Evolutionary conservation across 1,140 invertebrate species (phyloP).

Genomic region (Capitella teleta): DNA sequence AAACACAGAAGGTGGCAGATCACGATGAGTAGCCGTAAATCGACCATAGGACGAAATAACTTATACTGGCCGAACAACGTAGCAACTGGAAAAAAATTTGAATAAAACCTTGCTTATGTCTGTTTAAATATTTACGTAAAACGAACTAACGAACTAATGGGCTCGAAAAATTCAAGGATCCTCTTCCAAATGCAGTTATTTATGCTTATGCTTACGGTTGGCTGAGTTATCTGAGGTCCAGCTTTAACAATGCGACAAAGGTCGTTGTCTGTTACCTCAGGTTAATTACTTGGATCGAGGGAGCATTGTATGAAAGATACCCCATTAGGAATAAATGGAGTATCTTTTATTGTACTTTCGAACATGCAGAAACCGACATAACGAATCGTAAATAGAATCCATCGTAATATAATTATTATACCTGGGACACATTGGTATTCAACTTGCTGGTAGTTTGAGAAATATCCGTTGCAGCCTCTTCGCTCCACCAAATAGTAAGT

Average conservation of each 20-base stretch:
- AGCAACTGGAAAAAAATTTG: no score
- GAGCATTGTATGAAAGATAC: not conserved
- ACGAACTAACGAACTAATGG: no score
- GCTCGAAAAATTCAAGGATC: no score
- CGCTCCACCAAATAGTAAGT: not conserved
- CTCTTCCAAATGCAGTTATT: no score
- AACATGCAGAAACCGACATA: not conserved
- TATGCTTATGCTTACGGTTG: no score
- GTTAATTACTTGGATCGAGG: not conserved
- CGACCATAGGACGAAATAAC: no score
- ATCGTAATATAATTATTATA: not conserved
- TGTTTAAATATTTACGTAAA: no score
- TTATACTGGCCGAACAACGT: no score
- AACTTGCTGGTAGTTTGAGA: slow-evolving; percentile 5
- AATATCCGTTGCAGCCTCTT: not conserved
- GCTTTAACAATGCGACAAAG: not conserved
- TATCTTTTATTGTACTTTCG: not conserved
- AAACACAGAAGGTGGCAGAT: no score
- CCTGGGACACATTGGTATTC: slow-evolving; percentile 8
- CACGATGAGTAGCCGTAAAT: no score
- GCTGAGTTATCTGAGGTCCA: no score
- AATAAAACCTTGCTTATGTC: no score
- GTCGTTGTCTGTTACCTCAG: not conserved
- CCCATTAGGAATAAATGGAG: not conserved
- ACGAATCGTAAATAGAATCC: not conserved